Evolutionary conservation across 2,113 vertebrate genomes (phyloP).

Genomic region (Sinocyclocheilus rhinocerous): DNA sequence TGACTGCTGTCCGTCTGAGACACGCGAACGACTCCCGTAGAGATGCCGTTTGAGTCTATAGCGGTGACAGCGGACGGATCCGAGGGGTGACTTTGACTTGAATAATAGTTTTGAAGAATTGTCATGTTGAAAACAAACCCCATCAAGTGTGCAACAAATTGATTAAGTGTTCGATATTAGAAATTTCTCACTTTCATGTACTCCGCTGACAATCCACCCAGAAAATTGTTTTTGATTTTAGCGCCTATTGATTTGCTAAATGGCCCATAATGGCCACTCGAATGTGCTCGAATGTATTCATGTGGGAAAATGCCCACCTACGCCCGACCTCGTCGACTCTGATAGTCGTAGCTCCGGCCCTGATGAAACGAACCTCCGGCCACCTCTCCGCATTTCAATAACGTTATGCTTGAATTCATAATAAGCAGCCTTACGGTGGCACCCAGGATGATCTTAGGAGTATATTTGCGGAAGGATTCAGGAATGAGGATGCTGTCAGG

Average conservation of each 20-base stretch:
- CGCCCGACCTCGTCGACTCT: not conserved
- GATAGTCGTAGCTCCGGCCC: not conserved
- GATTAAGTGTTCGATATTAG: constrained; percentile 62
- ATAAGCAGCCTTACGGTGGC: constrained; percentile 7
- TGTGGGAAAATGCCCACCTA: constrained; percentile 25
- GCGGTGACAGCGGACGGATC: not conserved
- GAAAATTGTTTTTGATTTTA: constrained; percentile 67
- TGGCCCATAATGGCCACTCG: constrained; percentile 62
- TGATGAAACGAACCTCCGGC: constrained; percentile 16
- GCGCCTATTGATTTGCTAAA: constrained; percentile 69
- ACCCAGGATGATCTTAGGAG: constrained; percentile 39
- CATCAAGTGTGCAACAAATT: constrained; percentile 57
- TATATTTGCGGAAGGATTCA: constrained; percentile 63
- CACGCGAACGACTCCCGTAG: not conserved
- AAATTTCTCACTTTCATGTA: constrained; percentile 54
- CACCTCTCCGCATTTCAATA: constrained; percentile 31
- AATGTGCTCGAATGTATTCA: constrained; percentile 49
- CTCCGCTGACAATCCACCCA: constrained; percentile 57
- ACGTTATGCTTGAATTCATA: constrained; percentile 45
- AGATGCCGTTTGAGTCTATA: not conserved
- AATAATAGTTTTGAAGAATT: constrained; percentile 48
- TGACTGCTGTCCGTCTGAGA: constrained; percentile 16
- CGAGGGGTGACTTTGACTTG: constrained; percentile 17
- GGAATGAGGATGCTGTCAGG: constrained; percentile 71
- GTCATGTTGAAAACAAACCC: constrained; percentile 67